Conservation (phyloP, 2,797 vertebrate species). For the Tiaroga cobitis region DNA sequence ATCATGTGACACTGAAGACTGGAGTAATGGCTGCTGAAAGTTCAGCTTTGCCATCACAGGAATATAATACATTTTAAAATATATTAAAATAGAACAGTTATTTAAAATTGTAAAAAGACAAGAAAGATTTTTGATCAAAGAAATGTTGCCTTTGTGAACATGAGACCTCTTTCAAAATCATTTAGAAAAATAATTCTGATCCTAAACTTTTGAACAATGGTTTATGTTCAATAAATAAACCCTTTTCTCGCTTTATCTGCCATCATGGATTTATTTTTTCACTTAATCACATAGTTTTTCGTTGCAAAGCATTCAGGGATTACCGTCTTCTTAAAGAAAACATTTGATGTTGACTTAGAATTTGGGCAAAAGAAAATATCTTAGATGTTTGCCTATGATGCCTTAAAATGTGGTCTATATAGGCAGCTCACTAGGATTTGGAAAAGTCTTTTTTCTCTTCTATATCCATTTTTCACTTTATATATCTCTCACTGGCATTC, state of each 20-base stretch:
- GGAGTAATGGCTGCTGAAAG: not conserved
- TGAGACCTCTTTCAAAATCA: not conserved
- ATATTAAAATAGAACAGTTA: no score
- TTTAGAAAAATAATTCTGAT: not conserved
- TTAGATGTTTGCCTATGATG: not conserved
- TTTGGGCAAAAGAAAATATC: not conserved
- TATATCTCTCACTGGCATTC: not conserved
- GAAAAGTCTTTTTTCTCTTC: not conserved
- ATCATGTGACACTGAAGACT: not conserved
- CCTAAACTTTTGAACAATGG: not conserved
- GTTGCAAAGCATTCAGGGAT: not conserved
- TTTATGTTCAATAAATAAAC: not conserved
- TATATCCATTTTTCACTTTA: slow-evolving; percentile 9
- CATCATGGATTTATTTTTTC: not conserved
- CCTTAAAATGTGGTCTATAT: not conserved
- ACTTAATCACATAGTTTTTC: not conserved
- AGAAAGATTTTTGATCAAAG: not conserved
- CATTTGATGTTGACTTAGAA: not conserved
- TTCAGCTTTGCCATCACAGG: not conserved
- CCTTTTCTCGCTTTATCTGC: not conserved
- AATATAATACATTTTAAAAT: no score
- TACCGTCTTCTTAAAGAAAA: not conserved
- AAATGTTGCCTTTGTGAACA: not conserved
- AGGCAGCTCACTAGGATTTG: not conserved
- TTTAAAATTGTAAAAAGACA: not conserved